Conservation (phyloP, 1,140 invertebrate genomes). For the Agraylea sexmaculata region DNA sequence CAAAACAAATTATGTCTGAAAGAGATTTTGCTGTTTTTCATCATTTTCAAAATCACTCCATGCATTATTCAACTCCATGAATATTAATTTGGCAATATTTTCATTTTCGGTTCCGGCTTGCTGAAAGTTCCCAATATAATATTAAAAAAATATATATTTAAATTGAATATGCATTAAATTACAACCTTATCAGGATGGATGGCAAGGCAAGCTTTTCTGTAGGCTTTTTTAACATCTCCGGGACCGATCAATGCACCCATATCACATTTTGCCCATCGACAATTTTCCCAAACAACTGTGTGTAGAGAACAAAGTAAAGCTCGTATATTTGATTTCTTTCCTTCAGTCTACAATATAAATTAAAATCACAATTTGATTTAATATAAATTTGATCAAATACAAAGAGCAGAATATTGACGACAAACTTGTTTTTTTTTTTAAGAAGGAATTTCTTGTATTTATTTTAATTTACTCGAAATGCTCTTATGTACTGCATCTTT, state of each 20-base stretch:
- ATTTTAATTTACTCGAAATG: too few relatives aligned
- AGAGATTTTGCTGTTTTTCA: constrained; percentile 72
- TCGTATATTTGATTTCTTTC: constrained; percentile 93
- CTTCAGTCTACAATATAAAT: constrained; percentile 59
- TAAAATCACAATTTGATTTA: neutral
- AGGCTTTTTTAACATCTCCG: constrained; percentile 91
- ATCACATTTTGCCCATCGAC: constrained; percentile 82
- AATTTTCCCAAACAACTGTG: constrained; percentile 87
- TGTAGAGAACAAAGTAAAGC: constrained; percentile 90
- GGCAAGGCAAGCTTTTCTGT: constrained; percentile 88
- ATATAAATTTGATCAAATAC: neutral
- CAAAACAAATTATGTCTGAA: constrained; percentile 38
- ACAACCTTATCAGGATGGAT: constrained; percentile 96
- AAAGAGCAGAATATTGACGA: neutral
- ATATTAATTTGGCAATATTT: constrained; percentile 90
- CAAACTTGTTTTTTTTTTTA: too few relatives aligned
- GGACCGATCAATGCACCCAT: constrained; percentile 88
- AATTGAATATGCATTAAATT: neutral
- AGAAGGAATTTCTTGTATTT: too few relatives aligned
- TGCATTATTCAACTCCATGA: constrained; percentile 97
- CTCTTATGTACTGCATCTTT: too few relatives aligned
- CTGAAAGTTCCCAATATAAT: constrained; percentile 43
- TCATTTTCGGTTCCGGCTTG: constrained; percentile 82
- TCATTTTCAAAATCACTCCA: constrained; percentile 97
- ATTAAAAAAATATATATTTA: constrained; percentile 1